Base-by-base conservation (phyloP, 2,888 invertebrate species). In the Tricholauxania praeusta region DNA sequence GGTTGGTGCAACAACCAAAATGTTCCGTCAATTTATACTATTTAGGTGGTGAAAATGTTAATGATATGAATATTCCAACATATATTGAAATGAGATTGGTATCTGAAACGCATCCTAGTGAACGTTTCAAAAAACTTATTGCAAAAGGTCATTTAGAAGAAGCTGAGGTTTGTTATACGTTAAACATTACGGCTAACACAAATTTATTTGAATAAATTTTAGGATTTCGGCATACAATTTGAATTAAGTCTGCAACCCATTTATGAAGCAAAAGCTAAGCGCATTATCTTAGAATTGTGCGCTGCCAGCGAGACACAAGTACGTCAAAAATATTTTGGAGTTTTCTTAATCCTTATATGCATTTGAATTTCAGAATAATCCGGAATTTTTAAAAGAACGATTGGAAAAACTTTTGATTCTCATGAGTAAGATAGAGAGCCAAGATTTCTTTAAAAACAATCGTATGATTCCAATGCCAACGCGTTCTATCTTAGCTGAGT, bases 1-100 rank as follows among this genome's bases (percentile, higher is more conserved):
- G 88, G 88, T 78, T 88, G 0, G 84, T 87, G 1, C 79, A 81
- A 6, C 87, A 88, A 76, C 83, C 86, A 2, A 87, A 86, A 72
- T 80, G 82, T 72, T 83, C 86, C 0, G 82, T 86, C 12, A 87
- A 87, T 79, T 78, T 88, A 15, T 88, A 87, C 71, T 88, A 86
- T 73, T 74, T 88, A 60, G 80, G 80, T 4, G 81, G 84, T 1
- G 80, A 81, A 49, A 74, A 81, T 17, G 48, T 71, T 1, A 81
- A 81, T 69, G 69, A 64, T 0, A 70, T 76, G 3, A 77, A 78
- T 32, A 66, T 83, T 5, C 84, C 86, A 1, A 80, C 83, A 17
- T 81, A 82, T 72, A 83, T 88, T 71, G 85, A 86, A 81, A 85
- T 88, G 84, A 82, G 84, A 77, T 77, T 84, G 47, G 83, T 88